Percentiles rank a stretch among this genome's conserved stretches.
Evolutionary conservation across 2,113 vertebrate species (phyloP).

Genomic region (Alligator sinensis): DNA sequence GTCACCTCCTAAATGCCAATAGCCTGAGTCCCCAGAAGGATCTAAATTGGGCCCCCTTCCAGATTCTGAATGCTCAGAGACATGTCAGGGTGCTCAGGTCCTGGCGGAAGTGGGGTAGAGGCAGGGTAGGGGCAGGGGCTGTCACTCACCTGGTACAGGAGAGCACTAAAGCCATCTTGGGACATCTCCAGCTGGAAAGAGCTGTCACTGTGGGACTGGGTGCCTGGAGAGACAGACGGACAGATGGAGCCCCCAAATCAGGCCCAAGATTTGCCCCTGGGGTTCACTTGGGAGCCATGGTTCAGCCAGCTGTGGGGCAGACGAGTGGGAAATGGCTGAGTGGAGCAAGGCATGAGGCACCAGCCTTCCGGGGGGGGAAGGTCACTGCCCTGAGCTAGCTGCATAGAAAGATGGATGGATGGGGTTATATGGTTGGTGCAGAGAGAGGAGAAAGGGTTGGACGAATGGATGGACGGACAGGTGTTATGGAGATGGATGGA

Average conservation of each 20-base stretch:
- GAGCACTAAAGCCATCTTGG: constrained; percentile 77
- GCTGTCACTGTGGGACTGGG: constrained; percentile 42
- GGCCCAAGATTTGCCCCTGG: not conserved
- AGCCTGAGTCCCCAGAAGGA: too few relatives aligned
- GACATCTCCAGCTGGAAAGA: constrained; percentile 78
- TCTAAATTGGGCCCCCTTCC: too few relatives aligned
- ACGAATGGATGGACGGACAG: not conserved
- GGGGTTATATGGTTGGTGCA: too few relatives aligned
- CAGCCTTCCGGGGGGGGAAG: too few relatives aligned
- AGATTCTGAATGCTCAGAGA: too few relatives aligned
- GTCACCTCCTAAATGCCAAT: too few relatives aligned
- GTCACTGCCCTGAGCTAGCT: not conserved
- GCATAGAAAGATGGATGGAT: too few relatives aligned
- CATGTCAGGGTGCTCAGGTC: too few relatives aligned
- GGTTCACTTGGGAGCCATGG: too few relatives aligned
- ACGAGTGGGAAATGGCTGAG: too few relatives aligned
- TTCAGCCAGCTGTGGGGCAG: too few relatives aligned
- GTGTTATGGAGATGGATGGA: not conserved
- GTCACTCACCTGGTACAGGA: constrained; percentile 53
- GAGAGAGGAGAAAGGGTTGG: fast-evolving
- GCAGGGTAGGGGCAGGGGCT: fast-evolving
- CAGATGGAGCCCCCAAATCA: not conserved
- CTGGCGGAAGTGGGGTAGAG: not conserved
- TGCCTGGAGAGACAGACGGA: constrained; percentile 50
- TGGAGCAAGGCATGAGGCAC: too few relatives aligned